A percentile compares a stretch with the other conserved stretches of the same genome.
Conservation (phyloP, 2,888 invertebrate species). For the Scaptomyza flava region DNA sequence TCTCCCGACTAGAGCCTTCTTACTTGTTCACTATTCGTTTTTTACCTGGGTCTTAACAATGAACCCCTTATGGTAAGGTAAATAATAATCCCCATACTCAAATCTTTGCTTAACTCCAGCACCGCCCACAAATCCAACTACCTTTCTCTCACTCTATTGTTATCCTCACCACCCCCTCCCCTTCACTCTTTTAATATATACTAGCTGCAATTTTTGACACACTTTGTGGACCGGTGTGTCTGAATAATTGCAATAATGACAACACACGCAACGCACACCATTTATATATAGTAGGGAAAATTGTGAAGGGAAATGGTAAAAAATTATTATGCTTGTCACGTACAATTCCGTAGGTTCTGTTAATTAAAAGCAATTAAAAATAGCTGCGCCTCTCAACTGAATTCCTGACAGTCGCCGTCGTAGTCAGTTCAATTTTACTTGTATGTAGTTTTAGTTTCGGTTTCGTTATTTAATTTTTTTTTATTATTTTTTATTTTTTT, state of each 20-base stretch:
- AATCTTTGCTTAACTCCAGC: constrained; percentile 33
- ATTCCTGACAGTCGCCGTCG: constrained; percentile 55
- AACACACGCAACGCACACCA: constrained; percentile 2
- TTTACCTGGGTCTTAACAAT: constrained; percentile 36
- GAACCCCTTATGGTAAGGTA: no score
- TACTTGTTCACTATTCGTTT: constrained; percentile 11
- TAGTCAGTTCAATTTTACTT: constrained; percentile 29
- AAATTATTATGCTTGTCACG: constrained; percentile 68
- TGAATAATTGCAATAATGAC: constrained; percentile 35
- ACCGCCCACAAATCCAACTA: background rate
- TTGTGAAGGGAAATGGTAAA: constrained; percentile 25
- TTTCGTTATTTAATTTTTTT: constrained; percentile 5
- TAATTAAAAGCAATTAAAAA: constrained; percentile 80
- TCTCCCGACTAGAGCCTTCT: no score
- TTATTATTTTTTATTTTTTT: background rate
- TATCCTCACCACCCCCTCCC: background rate
- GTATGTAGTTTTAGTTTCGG: constrained; percentile 22
- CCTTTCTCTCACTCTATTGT: no score
- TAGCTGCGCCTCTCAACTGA: constrained; percentile 53
- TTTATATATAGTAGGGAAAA: background rate
- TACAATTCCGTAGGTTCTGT: constrained; percentile 56
- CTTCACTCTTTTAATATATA: background rate
- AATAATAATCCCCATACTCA: background rate
- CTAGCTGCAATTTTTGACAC: constrained; percentile 16
- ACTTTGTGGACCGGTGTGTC: constrained; percentile 23